Base-by-base conservation (phyloP, 2,113 vertebrate genomes). In the Nicator chloris region DNA sequence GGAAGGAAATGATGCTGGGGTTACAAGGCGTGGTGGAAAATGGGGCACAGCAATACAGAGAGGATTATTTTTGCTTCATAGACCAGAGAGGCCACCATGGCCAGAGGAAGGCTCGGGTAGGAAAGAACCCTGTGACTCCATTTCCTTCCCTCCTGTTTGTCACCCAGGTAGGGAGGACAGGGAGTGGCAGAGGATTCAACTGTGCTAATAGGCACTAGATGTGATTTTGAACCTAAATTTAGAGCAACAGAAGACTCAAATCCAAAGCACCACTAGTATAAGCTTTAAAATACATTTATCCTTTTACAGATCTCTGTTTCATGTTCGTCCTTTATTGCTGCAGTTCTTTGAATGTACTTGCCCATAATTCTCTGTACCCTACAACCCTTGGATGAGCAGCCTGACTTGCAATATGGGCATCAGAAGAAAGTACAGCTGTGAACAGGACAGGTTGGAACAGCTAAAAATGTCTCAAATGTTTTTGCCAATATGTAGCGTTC, bases 401-500 rank as follows among this genome's bases (percentile, higher is more conserved):
- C 96, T 95, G 94, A 96, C 71, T 31, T 0, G 5, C 95, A 97
- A 75, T 82, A 86, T 70, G 70, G 90, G 50, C 80, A 96, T 86
- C 91, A 88, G 59, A 91, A 88, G 45, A 69, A 94, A 91, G 50
- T 3, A 13, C 15, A 82, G 10, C 56, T 44, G 45, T 40, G 71
- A 87, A 45, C 24, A 40, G 30, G 13, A 70, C 6, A 40, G 47
- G 33, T 0, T 68, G 35, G 51, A 86, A 81, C 49, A 88, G 35
- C 50, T 81, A 42, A 88, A 89, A 85, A 73, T 6, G 6, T 18
- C 63, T 85, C 80, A 65, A 86, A 57, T 51, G 44, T 27, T 94
- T 94, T 54, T 90, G 30, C 35, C 40, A 73, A 50, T 8, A 24
- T 47, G 21, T 5, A 63, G 44, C 42, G 19, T 9, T 27, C 50